Conservation (phyloP, 2,113 vertebrate species). For the Heterocephalus glaber region DNA sequence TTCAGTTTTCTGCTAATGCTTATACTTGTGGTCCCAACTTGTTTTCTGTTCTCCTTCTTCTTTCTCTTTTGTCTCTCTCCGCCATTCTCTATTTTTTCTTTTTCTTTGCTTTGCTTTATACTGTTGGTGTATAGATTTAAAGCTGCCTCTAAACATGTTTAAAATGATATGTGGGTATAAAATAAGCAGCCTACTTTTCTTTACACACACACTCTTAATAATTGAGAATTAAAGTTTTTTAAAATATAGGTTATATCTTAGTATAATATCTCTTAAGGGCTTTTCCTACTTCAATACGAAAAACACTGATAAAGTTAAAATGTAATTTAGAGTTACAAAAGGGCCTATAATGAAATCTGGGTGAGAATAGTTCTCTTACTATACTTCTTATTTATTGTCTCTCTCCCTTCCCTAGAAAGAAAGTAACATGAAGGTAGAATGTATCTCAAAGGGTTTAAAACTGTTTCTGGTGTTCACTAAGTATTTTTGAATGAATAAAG, state of each 20-base stretch:
- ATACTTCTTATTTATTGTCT: not conserved
- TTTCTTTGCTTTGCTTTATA: not conserved
- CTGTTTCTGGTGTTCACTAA: not conserved
- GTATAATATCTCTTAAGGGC: not conserved
- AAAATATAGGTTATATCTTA: conserved; percentile 18
- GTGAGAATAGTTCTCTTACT: not conserved
- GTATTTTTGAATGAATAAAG: conserved; percentile 42
- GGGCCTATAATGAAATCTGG: not conserved
- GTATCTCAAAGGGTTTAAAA: not conserved
- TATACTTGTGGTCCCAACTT: too few species aligned
- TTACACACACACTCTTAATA: not conserved
- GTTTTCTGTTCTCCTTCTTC: not conserved
- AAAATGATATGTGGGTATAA: not conserved
- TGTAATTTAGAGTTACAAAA: conserved; percentile 22
- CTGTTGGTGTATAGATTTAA: not conserved
- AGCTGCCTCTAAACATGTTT: not conserved
- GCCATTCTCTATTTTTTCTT: too few species aligned
- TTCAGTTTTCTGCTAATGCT: not conserved
- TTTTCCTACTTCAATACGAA: conserved; percentile 42
- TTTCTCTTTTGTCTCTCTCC: not conserved
- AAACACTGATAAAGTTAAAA: not conserved
- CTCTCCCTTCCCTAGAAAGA: not conserved
- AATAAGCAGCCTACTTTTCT: not conserved
- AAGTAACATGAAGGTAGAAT: not conserved
- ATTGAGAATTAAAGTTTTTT: conserved; percentile 28